These are phyloP conservation scores for Drosophila atripex DNA, from an alignment of 2,888 invertebrate genomes.

Conservation along the genomic window DNA sequence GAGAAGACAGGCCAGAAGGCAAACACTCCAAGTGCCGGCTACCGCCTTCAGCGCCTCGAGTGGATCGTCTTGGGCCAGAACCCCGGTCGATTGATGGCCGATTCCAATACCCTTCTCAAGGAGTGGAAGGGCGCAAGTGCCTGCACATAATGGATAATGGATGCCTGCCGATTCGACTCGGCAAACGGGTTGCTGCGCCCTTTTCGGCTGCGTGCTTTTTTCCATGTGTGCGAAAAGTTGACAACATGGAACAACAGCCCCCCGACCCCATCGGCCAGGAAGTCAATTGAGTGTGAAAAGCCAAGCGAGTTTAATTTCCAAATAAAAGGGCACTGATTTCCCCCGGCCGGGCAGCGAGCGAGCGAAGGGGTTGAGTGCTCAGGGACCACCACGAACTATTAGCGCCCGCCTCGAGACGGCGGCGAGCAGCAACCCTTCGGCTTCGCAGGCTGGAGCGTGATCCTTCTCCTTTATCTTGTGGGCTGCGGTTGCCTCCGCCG, in stretches of 20 bases:
- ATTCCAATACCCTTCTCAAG: conserved; percentile 1
- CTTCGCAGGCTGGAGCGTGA: conserved; percentile 33
- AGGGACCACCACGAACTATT: conserved; percentile 58
- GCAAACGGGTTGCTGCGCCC: conserved; percentile 31
- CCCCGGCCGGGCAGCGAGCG: not conserved
- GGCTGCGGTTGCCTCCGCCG: conserved; percentile 54
- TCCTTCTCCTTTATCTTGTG: conserved; percentile 62
- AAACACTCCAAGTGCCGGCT: conserved; percentile 45
- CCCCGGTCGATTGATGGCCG: not conserved
- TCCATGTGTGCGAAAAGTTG: conserved; percentile 53
- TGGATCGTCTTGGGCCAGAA: conserved; percentile 25
- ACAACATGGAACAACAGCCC: conserved; percentile 62
- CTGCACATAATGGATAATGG: conserved; percentile 74
- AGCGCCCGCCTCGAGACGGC: conserved; percentile 52
- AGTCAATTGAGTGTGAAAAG: conserved; percentile 78
- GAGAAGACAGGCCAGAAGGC: conserved; percentile 21
- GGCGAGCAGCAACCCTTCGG: conserved; percentile 55
- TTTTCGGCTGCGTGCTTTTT: conserved; percentile 8
- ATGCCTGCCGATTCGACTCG: conserved; percentile 49
- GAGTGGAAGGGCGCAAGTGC: conserved; percentile 26
- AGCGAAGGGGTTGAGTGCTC: conserved; percentile 38
- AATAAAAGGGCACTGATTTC: conserved; percentile 72
- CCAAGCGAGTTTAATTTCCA: conserved; percentile 75
- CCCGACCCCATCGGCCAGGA: conserved; percentile 12
- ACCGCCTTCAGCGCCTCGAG: conserved; percentile 6